Evolutionary conservation across 2,113 vertebrate species (phyloP).

Genomic region (Octodon degus): DNA sequence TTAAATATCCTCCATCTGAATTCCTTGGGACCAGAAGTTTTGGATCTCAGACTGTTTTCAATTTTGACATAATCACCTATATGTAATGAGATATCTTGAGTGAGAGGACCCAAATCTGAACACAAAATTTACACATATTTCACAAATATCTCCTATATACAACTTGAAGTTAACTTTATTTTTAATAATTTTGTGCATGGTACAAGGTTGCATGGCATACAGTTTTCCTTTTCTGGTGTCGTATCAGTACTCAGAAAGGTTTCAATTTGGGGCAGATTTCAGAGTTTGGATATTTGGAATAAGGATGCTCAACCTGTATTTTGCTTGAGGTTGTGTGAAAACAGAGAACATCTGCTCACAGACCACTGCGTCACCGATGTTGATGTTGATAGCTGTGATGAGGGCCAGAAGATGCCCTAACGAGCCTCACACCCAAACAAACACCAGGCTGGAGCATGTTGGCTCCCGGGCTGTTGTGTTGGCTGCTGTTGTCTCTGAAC

Average conservation of each 20-base stretch:
- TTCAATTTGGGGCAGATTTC: not conserved
- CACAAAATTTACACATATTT: not conserved
- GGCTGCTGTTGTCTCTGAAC: conserved; percentile 47
- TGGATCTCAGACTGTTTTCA: not conserved
- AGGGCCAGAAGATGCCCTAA: conserved; percentile 69
- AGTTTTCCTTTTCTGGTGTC: not conserved
- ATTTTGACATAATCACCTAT: not conserved
- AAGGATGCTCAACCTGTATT: not conserved
- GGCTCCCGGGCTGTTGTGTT: not conserved
- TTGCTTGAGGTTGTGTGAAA: conserved; percentile 54
- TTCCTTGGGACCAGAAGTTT: not conserved
- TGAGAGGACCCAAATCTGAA: too few relatives aligned
- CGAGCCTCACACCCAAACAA: conserved; percentile 48
- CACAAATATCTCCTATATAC: not conserved
- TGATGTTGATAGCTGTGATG: conserved; percentile 60
- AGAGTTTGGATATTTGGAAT: not conserved
- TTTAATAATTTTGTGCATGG: not conserved
- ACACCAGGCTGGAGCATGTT: not conserved
- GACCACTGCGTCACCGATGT: not conserved
- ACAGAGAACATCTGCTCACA: not conserved
- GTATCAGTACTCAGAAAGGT: not conserved
- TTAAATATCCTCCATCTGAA: not conserved
- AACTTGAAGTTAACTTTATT: not conserved
- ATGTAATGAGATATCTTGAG: not conserved
- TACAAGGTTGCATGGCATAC: not conserved